Base-by-base conservation (phyloP, 53 echinoderm and acorn worm genomes). In the Arbacia lixula region DNA sequence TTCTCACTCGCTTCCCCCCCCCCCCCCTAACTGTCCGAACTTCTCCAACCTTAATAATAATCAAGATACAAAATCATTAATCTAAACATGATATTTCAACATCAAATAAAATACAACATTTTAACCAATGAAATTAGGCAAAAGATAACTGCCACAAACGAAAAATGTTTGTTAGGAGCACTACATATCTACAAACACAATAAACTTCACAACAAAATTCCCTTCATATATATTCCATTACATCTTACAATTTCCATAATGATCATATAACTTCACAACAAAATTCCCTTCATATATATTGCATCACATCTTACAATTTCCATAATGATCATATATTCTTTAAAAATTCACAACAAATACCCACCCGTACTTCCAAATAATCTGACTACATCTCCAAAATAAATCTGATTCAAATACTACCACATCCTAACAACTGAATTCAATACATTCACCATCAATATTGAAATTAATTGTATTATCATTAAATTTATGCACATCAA, bases 371-470 rank as follows among this genome's bases (percentile, higher is more conserved):
- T 49, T 49, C 12, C 12, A 49, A 49, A 49, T 49, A 49, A 49
- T 49, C 50, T 49, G 50, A 49, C 50, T 49, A 49, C 50, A 49
- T 49, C 50, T 49, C 50, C 12, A 49, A 49, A 49, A 49, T 49
- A 49, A 49, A 49, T 49, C 50, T 49, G 50, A 49, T 49, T 49
- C 50, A 49, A 49, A 49, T 49, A 49, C 50, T 49, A 49, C 50
- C 50, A 12, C 50, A 49, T 49, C 1, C 2, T 49, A 49, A 49
- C 50, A 49, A 49, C 50, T 49, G 50, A 51, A 11, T n/a, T 26
- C 32, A 54, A 84, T 16, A 53, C 43, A 14, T 27, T 51, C 28
- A 60, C 76, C 77, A 86, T 29, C 30, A 60, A 42, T 65, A 85
- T n/a, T n/a, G n/a, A n/a, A n/a, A n/a, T n/a, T n/a, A n/a, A n/a